These are phyloP conservation scores for Gymnogyps californianus DNA, from an alignment of 2,113 vertebrate species.

Conservation along the genomic window DNA sequence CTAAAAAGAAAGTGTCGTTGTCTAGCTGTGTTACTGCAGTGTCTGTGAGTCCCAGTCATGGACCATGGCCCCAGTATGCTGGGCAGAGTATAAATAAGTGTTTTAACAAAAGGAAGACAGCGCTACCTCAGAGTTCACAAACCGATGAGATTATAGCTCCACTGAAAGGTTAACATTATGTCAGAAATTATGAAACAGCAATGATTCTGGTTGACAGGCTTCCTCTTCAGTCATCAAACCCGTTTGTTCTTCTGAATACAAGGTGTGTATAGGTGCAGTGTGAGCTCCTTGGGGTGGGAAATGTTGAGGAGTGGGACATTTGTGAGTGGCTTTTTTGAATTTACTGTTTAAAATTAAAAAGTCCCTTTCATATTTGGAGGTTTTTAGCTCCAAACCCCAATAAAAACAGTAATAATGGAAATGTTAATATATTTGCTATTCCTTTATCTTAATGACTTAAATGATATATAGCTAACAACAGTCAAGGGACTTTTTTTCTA, in stretches of 20 bases:
- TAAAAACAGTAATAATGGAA: background rate
- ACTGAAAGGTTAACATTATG: background rate
- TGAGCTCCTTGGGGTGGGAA: background rate
- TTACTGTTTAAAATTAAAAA: background rate
- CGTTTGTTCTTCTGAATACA: background rate
- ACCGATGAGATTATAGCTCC: constrained; percentile 8
- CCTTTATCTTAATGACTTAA: background rate
- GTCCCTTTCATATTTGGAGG: background rate
- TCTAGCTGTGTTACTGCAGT: background rate
- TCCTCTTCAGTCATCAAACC: background rate
- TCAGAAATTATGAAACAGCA: constrained; percentile 34
- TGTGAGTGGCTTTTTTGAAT: background rate
- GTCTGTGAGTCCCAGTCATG: background rate
- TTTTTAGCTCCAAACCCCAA: background rate
- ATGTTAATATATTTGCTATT: background rate
- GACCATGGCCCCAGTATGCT: background rate
- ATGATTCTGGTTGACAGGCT: background rate
- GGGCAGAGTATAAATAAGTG: constrained; percentile 21
- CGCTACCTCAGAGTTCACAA: background rate
- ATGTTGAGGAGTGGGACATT: background rate
- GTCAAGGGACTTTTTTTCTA: background rate
- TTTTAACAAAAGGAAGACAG: constrained; percentile 12
- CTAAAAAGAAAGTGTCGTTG: background rate
- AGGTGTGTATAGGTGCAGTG: background rate
- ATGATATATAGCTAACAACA: background rate